Evolutionary conservation across 2,113 vertebrate genomes (phyloP).

Genomic region (Shinisaurus crocodilurus): DNA sequence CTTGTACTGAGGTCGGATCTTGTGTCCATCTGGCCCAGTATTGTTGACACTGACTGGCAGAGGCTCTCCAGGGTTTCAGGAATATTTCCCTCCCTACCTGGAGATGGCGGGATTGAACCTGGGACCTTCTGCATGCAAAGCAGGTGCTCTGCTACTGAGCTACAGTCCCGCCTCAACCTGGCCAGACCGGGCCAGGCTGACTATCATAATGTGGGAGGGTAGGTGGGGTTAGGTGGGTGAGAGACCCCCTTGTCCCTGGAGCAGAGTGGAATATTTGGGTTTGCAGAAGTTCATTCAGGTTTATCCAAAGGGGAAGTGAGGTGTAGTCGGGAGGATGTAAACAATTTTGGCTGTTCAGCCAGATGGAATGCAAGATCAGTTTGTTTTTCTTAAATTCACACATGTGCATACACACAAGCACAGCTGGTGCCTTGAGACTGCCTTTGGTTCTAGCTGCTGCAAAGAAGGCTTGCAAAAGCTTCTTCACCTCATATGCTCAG

Average conservation of each 20-base stretch:
- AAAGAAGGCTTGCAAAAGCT: neutral
- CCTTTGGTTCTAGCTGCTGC: neutral
- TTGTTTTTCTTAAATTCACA: neutral
- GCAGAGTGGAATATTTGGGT: neutral
- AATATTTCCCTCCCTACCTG: too few relatives aligned
- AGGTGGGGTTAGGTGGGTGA: too few relatives aligned
- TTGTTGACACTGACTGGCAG: too few relatives aligned
- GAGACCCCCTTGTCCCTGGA: neutral
- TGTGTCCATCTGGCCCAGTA: too few relatives aligned
- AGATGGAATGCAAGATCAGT: neutral
- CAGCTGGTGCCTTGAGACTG: neutral
- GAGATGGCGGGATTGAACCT: too few relatives aligned
- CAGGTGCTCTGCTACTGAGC: too few relatives aligned
- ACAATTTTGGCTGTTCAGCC: too few relatives aligned
- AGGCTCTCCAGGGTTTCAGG: too few relatives aligned
- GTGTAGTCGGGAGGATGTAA: neutral
- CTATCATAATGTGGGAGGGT: neutral
- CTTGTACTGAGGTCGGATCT: too few relatives aligned
- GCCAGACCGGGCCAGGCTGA: neutral
- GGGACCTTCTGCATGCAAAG: too few relatives aligned
- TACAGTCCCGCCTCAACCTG: too few relatives aligned
- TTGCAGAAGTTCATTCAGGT: neutral
- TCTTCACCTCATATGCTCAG: neutral
- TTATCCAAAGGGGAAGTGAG: neutral
- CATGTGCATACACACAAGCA: neutral